Evolutionary conservation across 35 echinoderm and acorn worm species (phyloP), one percentile per base, ranked within the genome.

Genomic region (Strongylocentrotus purpuratus): DNA sequence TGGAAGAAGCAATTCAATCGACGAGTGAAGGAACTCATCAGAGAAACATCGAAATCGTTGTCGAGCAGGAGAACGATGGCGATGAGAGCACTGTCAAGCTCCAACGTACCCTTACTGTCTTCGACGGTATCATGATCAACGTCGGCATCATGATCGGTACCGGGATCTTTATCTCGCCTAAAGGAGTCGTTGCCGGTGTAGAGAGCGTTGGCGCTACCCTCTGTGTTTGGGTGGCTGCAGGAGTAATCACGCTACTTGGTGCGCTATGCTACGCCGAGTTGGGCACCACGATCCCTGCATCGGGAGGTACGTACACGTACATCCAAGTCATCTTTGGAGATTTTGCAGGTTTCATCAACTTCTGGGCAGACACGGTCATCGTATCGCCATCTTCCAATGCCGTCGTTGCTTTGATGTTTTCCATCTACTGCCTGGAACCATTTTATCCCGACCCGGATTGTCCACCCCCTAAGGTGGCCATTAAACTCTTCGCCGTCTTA

Each of bases 141-240:
- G 91, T 93, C 18, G 98, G 98, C 33, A 48, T 90, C 35, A 96
- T 96, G 46, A 97, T 99, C 2, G 98, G 98, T 20, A 95, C 98
- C 9, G 98, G 98, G 1, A 99, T 99, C 41, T 99, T 99, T 65
- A 95, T 99, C 31, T 97, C 98, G 28, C 98, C 98, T 2, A 99
- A 99, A 31, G 98, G 98, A 22, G 94, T 99, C 46, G 46, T 97
- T 33, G 33, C 48, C 35, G 94, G 96, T 41, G 92, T 92, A 3
- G 90, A 95, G 35, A 96, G 92, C 86, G 96, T 99, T 0, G 96
- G 95, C 3, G 65, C 95, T 86, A 95, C 95, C 33, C 89, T 99
- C 2, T 14, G 97, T 7, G 60, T 99, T 12, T 99, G 98, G 98
- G 48, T 96, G 31, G 47, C 94, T 32, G 91, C 93, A 25, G 98